Evolutionary conservation across 1,140 invertebrate species (phyloP).

Genomic region (Nymphalis io): DNA sequence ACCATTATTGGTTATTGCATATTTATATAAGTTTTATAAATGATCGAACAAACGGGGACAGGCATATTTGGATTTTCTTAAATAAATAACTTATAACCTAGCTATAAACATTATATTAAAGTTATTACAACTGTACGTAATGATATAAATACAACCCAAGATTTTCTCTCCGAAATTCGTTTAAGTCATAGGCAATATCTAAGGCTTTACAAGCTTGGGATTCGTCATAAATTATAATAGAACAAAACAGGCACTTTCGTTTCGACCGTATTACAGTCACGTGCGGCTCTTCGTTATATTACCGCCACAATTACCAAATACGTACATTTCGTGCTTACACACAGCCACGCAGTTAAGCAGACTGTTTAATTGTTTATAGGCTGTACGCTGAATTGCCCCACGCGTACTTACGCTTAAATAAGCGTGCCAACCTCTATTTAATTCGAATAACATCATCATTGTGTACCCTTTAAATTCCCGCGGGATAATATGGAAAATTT

Average conservation of each 20-base stretch:
- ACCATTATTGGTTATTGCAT: too few species aligned
- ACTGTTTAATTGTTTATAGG: slow-evolving; percentile 61
- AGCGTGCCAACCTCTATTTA: slow-evolving; percentile 36
- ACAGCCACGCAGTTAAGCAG: slow-evolving; percentile 49
- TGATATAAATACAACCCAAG: slow-evolving; percentile 39
- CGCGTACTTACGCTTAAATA: slow-evolving; percentile 40
- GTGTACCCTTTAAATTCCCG: slow-evolving; percentile 29
- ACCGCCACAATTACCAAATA: slow-evolving; percentile 65
- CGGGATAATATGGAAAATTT: slow-evolving; percentile 32
- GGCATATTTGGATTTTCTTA: not conserved
- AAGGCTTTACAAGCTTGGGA: slow-evolving; percentile 50
- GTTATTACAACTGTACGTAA: slow-evolving; percentile 15
- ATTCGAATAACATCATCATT: slow-evolving; percentile 30
- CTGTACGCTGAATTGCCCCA: slow-evolving; percentile 46
- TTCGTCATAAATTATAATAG: slow-evolving; percentile 60
- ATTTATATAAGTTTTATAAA: not conserved
- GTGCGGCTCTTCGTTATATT: slow-evolving; percentile 54
- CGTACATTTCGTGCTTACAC: slow-evolving; percentile 55
- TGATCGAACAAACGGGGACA: not conserved
- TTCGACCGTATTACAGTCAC: slow-evolving; percentile 63
- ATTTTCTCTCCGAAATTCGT: slow-evolving; percentile 44
- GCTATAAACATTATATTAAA: not conserved
- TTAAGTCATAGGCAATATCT: slow-evolving; percentile 55
- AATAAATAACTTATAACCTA: not conserved
- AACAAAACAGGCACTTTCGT: slow-evolving; percentile 56